Conservation (phyloP, 2,888 invertebrate species). For the Drosophila koepferae region DNA sequence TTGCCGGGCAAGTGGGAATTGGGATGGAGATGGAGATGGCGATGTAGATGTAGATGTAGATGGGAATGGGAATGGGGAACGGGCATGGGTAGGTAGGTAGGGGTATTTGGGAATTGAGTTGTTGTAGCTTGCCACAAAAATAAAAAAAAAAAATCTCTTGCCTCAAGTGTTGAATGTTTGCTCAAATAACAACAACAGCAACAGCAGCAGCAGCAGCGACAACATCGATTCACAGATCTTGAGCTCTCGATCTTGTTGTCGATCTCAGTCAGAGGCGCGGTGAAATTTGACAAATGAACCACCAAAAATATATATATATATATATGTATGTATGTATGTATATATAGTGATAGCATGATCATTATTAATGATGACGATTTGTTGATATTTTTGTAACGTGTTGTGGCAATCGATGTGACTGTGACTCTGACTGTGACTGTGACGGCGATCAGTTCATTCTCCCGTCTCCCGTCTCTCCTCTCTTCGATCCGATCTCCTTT, state of each 20-base stretch:
- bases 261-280: constrained; percentile 69
- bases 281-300: constrained; percentile 80
- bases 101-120: constrained; percentile 69
- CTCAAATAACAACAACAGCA: constrained; percentile 76
- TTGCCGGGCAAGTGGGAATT: constrained; percentile 65
- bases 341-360: constrained; percentile 67
- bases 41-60: not conserved
- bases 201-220: constrained; percentile 22
- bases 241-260: constrained; percentile 59
- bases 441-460: constrained; percentile 41
- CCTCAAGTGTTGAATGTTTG: constrained; percentile 81
- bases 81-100: constrained; percentile 1
- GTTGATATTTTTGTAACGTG: constrained; percentile 84
- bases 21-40: constrained; percentile 21
- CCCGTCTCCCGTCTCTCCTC: not conserved
- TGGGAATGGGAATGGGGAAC: not conserved
- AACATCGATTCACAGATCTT: constrained; percentile 56
- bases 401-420: constrained; percentile 65
- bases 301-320: constrained; percentile 43
- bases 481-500: constrained; percentile 22
- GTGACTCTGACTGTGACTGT: constrained; percentile 34
- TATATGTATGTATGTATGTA: not conserved
- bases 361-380: constrained; percentile 85
- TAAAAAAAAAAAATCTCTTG: constrained; percentile 60
- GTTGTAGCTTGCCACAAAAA: constrained; percentile 76